A percentile compares a stretch with the other conserved stretches of the same genome.
Conservation (phyloP, 1,140 invertebrate species). For the Tribolium madens region DNA sequence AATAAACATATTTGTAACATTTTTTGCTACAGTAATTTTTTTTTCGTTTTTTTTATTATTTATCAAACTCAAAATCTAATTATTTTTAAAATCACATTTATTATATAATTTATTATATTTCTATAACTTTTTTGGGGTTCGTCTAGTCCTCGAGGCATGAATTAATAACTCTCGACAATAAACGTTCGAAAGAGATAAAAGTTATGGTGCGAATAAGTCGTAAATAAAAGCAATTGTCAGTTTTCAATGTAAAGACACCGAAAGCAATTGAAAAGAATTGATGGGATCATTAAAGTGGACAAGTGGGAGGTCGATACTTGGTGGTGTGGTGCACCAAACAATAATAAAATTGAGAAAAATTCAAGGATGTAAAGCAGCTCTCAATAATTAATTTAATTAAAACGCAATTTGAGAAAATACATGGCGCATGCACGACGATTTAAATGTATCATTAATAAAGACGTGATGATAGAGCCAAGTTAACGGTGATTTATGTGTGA, state of each 20-base stretch:
- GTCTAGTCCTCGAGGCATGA: background rate
- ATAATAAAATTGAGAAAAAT: background rate
- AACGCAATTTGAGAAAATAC: conserved; percentile 16
- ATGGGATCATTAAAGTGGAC: conserved; percentile 19
- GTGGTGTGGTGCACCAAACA: no score
- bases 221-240: conserved; percentile 24
- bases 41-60: no score
- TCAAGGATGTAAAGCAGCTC: background rate
- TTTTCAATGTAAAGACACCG: conserved; percentile 21
- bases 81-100: no score
- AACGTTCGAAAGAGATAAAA: conserved; percentile 1
- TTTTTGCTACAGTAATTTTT: no score
- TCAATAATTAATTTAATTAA: conserved; percentile 25
- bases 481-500: conserved; percentile 29
- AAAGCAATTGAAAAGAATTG: conserved; percentile 25
- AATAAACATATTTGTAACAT: no score
- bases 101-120: no score
- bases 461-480: conserved; percentile 13
- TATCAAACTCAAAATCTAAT: no score
- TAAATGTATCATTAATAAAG: conserved; percentile 24
- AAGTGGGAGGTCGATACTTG: conserved; percentile 3
- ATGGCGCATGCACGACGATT: background rate
- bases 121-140: background rate
- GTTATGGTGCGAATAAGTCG: conserved; percentile 20
- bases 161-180: conserved; percentile 1